Base-by-base conservation (phyloP, 64 coral and sea anemone genomes). In the Pachyseris speciosa region DNA sequence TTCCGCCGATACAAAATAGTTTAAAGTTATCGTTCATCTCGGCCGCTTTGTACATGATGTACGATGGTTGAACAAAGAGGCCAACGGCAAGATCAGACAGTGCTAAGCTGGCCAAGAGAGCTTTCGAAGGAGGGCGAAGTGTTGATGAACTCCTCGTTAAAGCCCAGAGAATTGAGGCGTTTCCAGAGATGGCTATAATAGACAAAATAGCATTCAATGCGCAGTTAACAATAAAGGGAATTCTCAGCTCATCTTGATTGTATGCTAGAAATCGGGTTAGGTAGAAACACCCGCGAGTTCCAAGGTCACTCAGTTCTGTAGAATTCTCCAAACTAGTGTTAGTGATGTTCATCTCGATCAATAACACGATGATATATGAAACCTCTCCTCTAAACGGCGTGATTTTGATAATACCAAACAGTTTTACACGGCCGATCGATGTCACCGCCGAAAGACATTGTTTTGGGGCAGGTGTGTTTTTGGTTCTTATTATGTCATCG, bases 261-360 rank as follows among this genome's bases (percentile, higher is more conserved):
- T 79, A 79, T n/a, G 37, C 45, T 19, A 79, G 30, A 37, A 79
- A 79, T 38, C 75, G 47, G 58, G 75, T 79, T 1, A 79, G 75
- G 17, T 79, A 58, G 17, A 34, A 79, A 33, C 75, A 79, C 2
- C 45, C 51, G 11, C 31, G 48, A 57, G 55, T 78, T 53, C 6
- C 29, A 17, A 53, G 47, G 26, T n/a, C 15, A 7, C 3, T 78
- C 74, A 45, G 55, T 52, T 36, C 74, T 2, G 74, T 75, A 37
- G 42, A 27, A 15, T 75, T 49, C 29, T 4, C 43, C 26, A 76
- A 50, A 27, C 43, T 79, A 22, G 75, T 11, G 26, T 79, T 57
- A 13, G 19, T 37, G 31, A 2, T 67, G 64, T 67, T 57, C 75
- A 79, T 57, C 19, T 37, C 12, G 24, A 49, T 36, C 1, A 49